Evolutionary conservation across 2,888 invertebrate genomes (phyloP).

Genomic region (Chalcosyrphus nemorum): DNA sequence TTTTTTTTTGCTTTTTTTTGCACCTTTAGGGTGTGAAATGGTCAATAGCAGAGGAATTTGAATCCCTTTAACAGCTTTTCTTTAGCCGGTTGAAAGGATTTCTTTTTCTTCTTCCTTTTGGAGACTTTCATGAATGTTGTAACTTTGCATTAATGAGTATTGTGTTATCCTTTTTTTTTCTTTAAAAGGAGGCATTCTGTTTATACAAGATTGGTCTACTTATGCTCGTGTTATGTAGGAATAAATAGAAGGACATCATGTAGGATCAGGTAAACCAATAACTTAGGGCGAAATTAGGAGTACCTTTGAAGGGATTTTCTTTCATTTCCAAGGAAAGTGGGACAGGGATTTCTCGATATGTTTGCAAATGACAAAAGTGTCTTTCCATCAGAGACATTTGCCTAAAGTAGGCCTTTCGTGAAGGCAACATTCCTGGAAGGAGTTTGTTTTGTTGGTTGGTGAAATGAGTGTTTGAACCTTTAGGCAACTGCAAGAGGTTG

Average conservation of each 20-base stretch:
- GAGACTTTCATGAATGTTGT: constrained; percentile 35
- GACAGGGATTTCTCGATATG: neutral
- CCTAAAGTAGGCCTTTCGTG: no score
- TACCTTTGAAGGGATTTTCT: neutral
- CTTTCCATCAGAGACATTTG: no score
- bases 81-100: constrained; percentile 51
- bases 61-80: constrained; percentile 32
- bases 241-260: neutral
- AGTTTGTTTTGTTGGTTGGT: no score
- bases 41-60: constrained; percentile 52
- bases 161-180: constrained; percentile 15
- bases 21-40: constrained; percentile 68
- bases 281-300: neutral
- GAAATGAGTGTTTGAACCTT: no score
- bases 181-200: constrained; percentile 4
- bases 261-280: neutral
- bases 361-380: no score
- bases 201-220: constrained; percentile 1
- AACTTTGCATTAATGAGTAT: constrained; percentile 34
- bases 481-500: no score
- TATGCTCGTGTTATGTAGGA: neutral
- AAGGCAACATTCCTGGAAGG: no score
- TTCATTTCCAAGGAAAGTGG: neutral
- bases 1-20: constrained; percentile 23
- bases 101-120: neutral